These are phyloP conservation scores for Aldabrachelys gigantea DNA, from an alignment of 2,113 vertebrate species.

Conservation along the genomic window DNA sequence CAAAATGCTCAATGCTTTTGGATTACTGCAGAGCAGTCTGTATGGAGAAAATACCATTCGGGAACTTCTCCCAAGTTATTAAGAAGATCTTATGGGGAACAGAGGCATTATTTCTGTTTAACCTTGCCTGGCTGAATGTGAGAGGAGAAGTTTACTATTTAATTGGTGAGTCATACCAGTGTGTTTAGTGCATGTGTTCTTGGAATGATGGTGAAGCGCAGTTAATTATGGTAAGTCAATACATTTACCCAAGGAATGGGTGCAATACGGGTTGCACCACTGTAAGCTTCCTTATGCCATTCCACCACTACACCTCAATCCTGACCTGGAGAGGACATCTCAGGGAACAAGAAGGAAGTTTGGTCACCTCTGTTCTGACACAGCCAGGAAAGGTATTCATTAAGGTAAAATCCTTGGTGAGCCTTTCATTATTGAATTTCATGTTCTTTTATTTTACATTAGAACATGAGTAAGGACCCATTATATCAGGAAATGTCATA, in stretches of 20 bases:
- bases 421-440: background rate
- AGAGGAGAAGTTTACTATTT: background rate
- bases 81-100: background rate
- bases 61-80: background rate
- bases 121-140: background rate
- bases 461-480: background rate
- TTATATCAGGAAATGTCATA: background rate
- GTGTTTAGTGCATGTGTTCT: background rate
- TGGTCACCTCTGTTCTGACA: background rate
- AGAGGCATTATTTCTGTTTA: background rate
- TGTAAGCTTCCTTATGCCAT: background rate
- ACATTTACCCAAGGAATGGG: background rate
- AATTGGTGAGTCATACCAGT: background rate
- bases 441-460: background rate
- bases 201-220: background rate
- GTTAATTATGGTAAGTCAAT: background rate
- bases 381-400: rapidly evolving
- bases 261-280: background rate
- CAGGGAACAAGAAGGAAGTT: background rate
- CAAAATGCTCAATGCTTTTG: background rate
- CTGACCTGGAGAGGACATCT: background rate
- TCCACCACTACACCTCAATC: background rate
- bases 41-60: background rate
- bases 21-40: background rate
- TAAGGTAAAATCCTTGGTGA: rapidly evolving